Conservation (phyloP, 2,113 vertebrate genomes). For the Callaeas wilsoni region DNA sequence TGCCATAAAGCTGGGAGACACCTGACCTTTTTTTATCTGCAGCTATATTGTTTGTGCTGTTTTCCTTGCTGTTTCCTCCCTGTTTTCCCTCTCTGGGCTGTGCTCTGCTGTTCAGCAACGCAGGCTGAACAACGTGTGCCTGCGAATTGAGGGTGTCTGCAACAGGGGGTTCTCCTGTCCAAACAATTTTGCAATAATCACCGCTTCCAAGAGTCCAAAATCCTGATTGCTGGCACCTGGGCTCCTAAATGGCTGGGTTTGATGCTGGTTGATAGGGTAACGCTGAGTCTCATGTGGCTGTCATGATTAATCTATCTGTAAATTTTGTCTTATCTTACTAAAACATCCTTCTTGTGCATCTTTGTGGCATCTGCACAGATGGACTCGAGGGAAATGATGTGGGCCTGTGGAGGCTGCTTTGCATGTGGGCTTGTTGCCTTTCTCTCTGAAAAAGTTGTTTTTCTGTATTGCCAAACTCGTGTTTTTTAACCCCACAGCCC, state of each 20-base stretch:
- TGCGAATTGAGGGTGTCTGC: neutral
- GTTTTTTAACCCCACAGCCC: neutral
- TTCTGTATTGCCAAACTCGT: neutral
- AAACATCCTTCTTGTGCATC: neutral
- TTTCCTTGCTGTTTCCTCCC: neutral
- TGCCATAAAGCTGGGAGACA: neutral
- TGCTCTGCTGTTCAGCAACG: neutral
- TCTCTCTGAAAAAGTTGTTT: neutral
- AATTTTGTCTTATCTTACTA: neutral
- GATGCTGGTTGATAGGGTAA: neutral
- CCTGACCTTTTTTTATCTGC: neutral
- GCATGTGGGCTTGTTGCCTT: rapidly evolving
- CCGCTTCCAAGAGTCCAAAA: neutral
- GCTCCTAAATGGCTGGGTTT: neutral
- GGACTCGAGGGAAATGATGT: neutral
- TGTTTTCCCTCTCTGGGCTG: neutral
- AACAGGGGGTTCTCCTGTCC: neutral
- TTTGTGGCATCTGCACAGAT: neutral
- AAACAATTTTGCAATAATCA: neutral
- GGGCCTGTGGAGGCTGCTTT: neutral
- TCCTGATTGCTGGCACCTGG: neutral
- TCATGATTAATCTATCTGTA: neutral
- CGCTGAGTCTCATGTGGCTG: neutral
- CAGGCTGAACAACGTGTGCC: neutral
- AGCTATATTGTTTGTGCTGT: neutral